These are phyloP conservation scores for Rhynchomys soricoides DNA, from an alignment of 2,113 vertebrate species.

Conservation along the genomic window DNA sequence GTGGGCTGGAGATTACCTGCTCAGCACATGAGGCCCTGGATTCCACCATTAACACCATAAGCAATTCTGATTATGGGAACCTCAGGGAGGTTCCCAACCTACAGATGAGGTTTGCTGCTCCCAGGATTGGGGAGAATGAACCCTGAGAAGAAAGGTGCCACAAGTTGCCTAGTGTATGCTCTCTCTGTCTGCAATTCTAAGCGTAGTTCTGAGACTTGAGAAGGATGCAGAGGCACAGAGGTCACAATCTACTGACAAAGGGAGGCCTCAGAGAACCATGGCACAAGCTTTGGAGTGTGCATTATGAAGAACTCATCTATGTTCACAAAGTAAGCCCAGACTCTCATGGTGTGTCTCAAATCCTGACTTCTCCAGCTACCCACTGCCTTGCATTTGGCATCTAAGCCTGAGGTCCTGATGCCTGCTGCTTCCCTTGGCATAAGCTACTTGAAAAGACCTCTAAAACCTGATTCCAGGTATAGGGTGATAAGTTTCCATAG, in stretches of 20 bases:
- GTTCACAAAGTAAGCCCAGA: too few species aligned
- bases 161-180: too few species aligned
- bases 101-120: not conserved
- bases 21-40: not conserved
- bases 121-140: not conserved
- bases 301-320: not conserved
- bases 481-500: not conserved
- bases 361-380: not conserved
- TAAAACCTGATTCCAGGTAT: not conserved
- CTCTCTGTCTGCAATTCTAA: not conserved
- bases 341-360: not conserved
- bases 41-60: not conserved
- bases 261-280: accelerated
- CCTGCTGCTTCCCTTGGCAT: not conserved
- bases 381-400: not conserved
- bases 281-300: not conserved
- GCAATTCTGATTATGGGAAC: not conserved
- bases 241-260: not conserved
- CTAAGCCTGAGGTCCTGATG: not conserved
- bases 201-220: too few species aligned
- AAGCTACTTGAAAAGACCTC: not conserved
- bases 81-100: not conserved
- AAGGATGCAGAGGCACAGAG: not conserved
- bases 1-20: not conserved
- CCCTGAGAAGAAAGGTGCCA: not conserved